phyloP scores from a whole-genome alignment of 92 coral and sea anemone genomes.

The Siderastrea siderea region DNA sequence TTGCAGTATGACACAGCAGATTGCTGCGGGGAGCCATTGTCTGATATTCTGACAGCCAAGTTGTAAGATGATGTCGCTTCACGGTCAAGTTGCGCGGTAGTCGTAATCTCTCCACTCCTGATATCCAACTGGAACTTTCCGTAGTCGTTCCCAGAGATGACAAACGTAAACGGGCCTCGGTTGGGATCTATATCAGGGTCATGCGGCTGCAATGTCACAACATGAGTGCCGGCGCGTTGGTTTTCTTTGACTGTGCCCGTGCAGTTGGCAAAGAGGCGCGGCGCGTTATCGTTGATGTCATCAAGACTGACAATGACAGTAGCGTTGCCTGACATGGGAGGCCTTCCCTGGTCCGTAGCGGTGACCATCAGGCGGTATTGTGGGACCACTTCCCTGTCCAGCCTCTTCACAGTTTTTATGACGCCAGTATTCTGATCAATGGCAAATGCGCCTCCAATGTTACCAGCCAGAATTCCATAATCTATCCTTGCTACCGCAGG shows the following conservation, averaged over 20 bases:
- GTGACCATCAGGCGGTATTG: constrained; percentile 81
- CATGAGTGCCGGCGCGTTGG: constrained; percentile 72
- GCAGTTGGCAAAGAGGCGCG: constrained; percentile 72
- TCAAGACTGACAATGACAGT: constrained; percentile 76
- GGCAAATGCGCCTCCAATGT: constrained; percentile 69
- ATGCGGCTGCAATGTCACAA: constrained; percentile 76
- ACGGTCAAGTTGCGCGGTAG: constrained; percentile 81
- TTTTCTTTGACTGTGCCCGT: constrained; percentile 84
- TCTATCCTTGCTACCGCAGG: constrained; percentile 43
- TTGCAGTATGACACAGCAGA: constrained; percentile 79
- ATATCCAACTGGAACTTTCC: constrained; percentile 82
- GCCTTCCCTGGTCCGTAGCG: constrained; percentile 87
- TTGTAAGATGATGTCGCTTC: constrained; percentile 70
- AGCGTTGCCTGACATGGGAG: constrained; percentile 89
- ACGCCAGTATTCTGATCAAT: constrained; percentile 75
- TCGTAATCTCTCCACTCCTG: constrained; percentile 71
- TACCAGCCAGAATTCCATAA: constrained; percentile 82
- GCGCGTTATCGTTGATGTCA: constrained; percentile 96
- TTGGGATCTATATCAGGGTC: constrained; percentile 90
- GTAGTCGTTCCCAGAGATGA: constrained; percentile 68
- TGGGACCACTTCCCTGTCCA: constrained; percentile 88
- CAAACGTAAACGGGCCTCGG: constrained; percentile 86
- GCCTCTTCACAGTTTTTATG: constrained; percentile 66
- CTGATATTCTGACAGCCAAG: constrained; percentile 76
- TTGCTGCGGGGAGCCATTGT: constrained; percentile 78